Conservation (phyloP, 2,797 vertebrate genomes). For the Ctenochaetus hawaiiensis region DNA sequence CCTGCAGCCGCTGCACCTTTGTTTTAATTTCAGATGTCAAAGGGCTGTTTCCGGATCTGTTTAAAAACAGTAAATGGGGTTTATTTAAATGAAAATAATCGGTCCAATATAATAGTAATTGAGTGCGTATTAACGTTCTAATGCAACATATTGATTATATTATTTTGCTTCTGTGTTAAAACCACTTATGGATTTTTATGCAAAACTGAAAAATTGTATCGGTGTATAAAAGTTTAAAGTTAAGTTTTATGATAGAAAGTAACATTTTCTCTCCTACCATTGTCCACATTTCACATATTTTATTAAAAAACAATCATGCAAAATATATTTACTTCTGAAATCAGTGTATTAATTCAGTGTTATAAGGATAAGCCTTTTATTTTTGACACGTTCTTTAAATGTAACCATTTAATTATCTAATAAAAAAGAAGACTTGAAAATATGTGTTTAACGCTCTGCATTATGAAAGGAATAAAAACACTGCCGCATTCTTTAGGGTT, state of each 20-base stretch:
- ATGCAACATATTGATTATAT: conserved; percentile 7
- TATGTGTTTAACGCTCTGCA: not conserved
- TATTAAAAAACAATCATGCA: conserved; percentile 5
- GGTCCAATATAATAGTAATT: not conserved
- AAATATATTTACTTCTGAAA: conserved; percentile 14
- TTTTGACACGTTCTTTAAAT: conserved; percentile 1
- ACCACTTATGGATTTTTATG: not conserved
- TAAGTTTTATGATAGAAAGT: not conserved
- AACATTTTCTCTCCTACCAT: not conserved
- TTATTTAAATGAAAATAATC: conserved; percentile 5
- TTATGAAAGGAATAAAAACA: not conserved
- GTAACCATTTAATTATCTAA: conserved; percentile 1
- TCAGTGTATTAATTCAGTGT: conserved; percentile 3
- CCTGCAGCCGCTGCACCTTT: conserved; percentile 35
- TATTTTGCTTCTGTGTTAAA: not conserved
- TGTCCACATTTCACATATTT: not conserved
- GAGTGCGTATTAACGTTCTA: not conserved
- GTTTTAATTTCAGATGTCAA: conserved; percentile 35
- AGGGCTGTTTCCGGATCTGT: not conserved
- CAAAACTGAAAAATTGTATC: not conserved
- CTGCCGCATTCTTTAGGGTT: not conserved
- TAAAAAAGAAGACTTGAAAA: conserved; percentile 2
- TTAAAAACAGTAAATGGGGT: conserved; percentile 1
- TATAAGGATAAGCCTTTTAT: not conserved
- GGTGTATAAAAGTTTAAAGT: not conserved